Conservation (phyloP, 2,888 invertebrate species). For the Harmothoe impar region DNA sequence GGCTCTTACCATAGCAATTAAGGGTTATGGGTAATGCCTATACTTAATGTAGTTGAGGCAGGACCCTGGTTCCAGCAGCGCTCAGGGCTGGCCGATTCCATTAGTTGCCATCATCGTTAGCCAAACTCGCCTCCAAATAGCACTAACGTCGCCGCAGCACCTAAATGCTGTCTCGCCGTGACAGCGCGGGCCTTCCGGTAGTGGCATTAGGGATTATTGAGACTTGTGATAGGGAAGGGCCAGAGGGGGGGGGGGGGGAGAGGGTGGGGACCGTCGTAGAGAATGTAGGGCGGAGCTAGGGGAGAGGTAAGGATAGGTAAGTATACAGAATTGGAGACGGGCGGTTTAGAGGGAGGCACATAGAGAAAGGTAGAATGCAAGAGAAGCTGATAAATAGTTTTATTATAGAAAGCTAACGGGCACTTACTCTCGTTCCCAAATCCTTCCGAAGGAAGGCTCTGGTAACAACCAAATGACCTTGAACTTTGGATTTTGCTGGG, state of each 20-base stretch:
- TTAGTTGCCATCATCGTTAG: neutral
- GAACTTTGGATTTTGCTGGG: too few species aligned
- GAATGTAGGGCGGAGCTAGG: neutral
- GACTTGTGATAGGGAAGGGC: neutral
- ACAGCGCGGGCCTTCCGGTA: too few species aligned
- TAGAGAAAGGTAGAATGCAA: too few species aligned
- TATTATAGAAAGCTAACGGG: too few species aligned
- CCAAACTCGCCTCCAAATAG: neutral
- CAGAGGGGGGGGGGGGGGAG: neutral
- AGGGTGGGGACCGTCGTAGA: neutral
- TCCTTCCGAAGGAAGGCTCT: too few species aligned
- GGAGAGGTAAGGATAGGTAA: neutral
- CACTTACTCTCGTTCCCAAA: too few species aligned
- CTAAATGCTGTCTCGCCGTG: too few species aligned
- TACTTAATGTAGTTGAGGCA: neutral
- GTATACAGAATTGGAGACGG: neutral
- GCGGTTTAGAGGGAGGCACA: neutral
- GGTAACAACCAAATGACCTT: too few species aligned
- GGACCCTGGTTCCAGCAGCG: neutral
- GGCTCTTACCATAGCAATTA: neutral
- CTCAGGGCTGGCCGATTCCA: constrained; percentile 4
- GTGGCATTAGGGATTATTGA: too few species aligned
- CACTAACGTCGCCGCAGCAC: neutral
- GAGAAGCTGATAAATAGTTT: too few species aligned
- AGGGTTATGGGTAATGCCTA: neutral